These are phyloP conservation scores for Melangyna quadrimaculata DNA, from an alignment of 2,888 invertebrate species.

Conservation along the genomic window DNA sequence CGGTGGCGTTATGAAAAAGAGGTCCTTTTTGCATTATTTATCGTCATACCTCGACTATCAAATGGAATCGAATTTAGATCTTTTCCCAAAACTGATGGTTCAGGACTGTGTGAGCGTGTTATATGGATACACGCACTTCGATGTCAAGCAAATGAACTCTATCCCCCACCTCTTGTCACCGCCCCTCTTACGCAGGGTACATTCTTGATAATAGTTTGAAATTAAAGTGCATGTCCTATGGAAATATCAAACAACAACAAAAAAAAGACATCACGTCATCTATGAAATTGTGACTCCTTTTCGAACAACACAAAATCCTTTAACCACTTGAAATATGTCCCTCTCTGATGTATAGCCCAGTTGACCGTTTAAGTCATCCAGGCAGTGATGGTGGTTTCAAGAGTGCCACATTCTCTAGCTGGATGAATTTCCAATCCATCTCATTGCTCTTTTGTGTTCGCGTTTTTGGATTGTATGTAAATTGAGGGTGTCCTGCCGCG, in stretches of 20 bases:
- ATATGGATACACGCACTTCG: background rate
- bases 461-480: background rate
- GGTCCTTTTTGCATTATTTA: constrained; percentile 10
- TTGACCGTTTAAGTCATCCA: background rate
- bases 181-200: background rate
- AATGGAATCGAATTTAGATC: background rate
- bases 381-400: background rate
- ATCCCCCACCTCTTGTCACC: too few relatives aligned
- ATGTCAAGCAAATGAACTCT: background rate
- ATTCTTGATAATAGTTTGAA: constrained; percentile 7
- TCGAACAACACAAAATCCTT: constrained; percentile 4
- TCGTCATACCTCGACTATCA: background rate
- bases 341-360: background rate
- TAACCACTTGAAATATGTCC: constrained; percentile 12
- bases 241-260: background rate
- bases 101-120: background rate
- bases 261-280: background rate
- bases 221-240: background rate
- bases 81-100: background rate
- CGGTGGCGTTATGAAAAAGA: background rate
- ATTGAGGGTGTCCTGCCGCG: constrained; percentile 15
- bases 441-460: constrained; percentile 1
- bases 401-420: background rate
- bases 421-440: constrained; percentile 17
- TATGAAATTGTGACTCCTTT: background rate